These are phyloP conservation scores for Sitophilus oryzae DNA, from an alignment of 1,140 invertebrate species.

Conservation along the genomic window DNA sequence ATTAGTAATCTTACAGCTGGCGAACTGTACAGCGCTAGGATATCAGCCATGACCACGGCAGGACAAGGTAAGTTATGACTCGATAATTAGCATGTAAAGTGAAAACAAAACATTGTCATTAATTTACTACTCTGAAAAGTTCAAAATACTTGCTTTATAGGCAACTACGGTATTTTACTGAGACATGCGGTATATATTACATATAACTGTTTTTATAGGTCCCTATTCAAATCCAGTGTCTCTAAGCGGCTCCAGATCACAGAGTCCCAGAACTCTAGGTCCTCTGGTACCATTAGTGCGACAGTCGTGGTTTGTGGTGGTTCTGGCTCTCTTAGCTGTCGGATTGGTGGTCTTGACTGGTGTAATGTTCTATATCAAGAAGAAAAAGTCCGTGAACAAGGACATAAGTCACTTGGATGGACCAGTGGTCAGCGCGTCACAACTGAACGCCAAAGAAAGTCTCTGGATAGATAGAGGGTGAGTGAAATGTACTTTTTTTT, in stretches of 20 bases:
- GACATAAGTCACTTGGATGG: constrained; percentile 59
- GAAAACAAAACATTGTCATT: too few relatives aligned
- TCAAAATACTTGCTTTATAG: too few relatives aligned
- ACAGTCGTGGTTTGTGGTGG: constrained; percentile 72
- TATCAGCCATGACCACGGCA: constrained; percentile 65
- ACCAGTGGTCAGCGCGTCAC: constrained; percentile 59
- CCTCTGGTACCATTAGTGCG: constrained; percentile 49
- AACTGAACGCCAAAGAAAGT: constrained; percentile 63
- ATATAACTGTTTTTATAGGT: constrained; percentile 32
- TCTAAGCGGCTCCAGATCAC: constrained; percentile 36
- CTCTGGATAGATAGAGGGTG: constrained; percentile 67
- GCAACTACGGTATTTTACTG: not conserved
- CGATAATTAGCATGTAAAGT: too few relatives aligned
- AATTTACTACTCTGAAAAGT: too few relatives aligned
- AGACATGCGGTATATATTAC: not conserved
- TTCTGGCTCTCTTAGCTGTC: constrained; percentile 63
- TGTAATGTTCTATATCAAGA: constrained; percentile 56
- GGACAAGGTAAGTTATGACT: constrained; percentile 56
- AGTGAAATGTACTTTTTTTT: not conserved
- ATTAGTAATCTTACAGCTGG: constrained; percentile 69
- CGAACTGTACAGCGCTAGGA: constrained; percentile 63
- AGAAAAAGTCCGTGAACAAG: constrained; percentile 56
- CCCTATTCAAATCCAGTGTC: constrained; percentile 59
- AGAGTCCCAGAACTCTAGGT: constrained; percentile 41
- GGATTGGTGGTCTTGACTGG: constrained; percentile 60